Percentiles rank a stretch among this genome's conserved stretches.
These are phyloP conservation scores for Palloptera scutellata DNA, from an alignment of 2,888 invertebrate genomes.

Conservation along the genomic window DNA sequence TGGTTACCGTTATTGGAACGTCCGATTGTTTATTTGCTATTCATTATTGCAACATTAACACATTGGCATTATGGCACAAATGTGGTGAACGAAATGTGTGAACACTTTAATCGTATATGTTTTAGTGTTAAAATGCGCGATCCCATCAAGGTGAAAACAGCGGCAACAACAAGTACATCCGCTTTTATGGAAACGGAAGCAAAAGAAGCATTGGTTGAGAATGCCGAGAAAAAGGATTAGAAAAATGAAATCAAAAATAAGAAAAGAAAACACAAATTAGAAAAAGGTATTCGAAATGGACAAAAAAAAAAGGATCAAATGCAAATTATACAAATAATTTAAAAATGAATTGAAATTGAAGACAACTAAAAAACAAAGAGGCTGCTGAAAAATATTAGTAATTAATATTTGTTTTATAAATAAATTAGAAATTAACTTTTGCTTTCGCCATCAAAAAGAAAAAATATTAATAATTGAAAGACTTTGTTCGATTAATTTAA, in stretches of 20 bases:
- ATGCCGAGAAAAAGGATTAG: conserved; percentile 20
- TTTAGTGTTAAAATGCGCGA: conserved; percentile 67
- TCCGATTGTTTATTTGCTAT: conserved; percentile 75
- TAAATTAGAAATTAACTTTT: too few species aligned
- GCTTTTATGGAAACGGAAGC: not conserved
- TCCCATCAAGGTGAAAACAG: not conserved
- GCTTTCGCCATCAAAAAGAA: too few species aligned
- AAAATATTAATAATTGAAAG: too few species aligned
- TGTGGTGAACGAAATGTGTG: conserved; percentile 96
- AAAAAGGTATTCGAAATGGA: too few species aligned
- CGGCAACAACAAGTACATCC: conserved; percentile 6
- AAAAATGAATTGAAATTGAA: too few species aligned
- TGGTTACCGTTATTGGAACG: conserved; percentile 69
- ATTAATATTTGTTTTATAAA: too few species aligned
- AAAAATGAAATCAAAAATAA: not conserved
- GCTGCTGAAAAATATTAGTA: too few species aligned
- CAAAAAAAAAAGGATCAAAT: too few species aligned
- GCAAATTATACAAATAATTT: too few species aligned
- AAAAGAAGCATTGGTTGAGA: not conserved
- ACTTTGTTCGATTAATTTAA: too few species aligned
- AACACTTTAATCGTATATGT: conserved; percentile 89
- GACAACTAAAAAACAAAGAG: too few species aligned
- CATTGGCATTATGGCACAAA: conserved; percentile 92
- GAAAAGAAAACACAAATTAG: conserved; percentile 17
- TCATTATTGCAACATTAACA: conserved; percentile 74